These are phyloP conservation scores for Cotesia congregata DNA, from an alignment of 2,888 invertebrate species.

Conservation along the genomic window DNA sequence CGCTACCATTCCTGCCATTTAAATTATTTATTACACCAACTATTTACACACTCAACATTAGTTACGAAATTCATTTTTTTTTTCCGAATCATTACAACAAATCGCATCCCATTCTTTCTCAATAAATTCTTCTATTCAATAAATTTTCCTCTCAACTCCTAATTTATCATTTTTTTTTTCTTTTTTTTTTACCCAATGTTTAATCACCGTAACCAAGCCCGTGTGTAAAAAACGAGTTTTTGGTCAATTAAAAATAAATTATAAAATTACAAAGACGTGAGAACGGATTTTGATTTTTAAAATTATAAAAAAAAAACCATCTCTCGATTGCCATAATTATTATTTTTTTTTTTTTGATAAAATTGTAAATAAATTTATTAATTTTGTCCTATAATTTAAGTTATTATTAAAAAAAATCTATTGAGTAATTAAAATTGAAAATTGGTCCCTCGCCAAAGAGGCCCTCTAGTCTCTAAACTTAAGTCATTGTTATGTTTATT, in stretches of 20 bases:
- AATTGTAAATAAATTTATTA: not conserved
- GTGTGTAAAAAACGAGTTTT: not conserved
- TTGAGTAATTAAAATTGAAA: constrained; percentile 41
- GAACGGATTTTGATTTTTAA: not conserved
- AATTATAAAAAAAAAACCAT: not conserved
- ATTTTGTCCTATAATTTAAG: too few relatives aligned
- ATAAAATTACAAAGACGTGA: not conserved
- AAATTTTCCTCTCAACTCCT: too few relatives aligned
- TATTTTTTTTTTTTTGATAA: not conserved
- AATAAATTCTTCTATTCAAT: too few relatives aligned
- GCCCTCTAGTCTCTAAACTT: constrained; percentile 65
- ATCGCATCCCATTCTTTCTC: too few relatives aligned
- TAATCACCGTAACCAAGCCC: not conserved
- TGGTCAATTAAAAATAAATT: not conserved
- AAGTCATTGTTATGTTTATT: constrained; percentile 32
- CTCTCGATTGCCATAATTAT: not conserved
- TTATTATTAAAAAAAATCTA: not conserved
- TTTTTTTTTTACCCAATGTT: not conserved
- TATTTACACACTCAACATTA: not conserved
- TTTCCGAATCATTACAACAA: too few relatives aligned
- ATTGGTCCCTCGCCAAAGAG: constrained; percentile 66
- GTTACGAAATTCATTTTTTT: not conserved
- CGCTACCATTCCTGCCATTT: not conserved
- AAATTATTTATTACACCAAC: not conserved
- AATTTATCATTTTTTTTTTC: too few relatives aligned